phyloP scores from a whole-genome alignment of 2,113 vertebrate genomes.

The Blennius ocellaris region DNA sequence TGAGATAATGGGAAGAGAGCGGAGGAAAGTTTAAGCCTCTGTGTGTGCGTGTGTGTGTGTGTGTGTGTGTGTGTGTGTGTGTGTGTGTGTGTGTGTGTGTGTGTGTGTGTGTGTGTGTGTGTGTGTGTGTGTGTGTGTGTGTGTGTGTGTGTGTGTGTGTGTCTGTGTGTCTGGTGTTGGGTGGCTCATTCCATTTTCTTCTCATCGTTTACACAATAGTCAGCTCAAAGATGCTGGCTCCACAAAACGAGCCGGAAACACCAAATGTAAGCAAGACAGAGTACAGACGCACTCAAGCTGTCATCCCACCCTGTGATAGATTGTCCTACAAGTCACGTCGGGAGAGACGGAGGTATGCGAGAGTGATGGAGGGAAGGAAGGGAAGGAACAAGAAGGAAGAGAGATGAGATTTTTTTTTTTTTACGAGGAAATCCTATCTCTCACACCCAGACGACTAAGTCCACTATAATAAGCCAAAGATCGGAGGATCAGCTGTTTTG shows the following conservation, averaged over 20 bases:
- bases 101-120: neutral
- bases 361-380: constrained; percentile 5
- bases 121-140: neutral
- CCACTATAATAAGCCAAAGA: constrained; percentile 43
- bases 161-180: constrained; percentile 5
- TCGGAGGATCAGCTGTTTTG: constrained; percentile 50
- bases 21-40: constrained; percentile 13
- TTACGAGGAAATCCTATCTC: constrained; percentile 62
- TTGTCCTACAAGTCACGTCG: constrained; percentile 41
- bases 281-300: constrained; percentile 57
- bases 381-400: constrained; percentile 1
- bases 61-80: neutral
- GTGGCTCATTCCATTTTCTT: constrained; percentile 24
- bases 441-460: constrained; percentile 47
- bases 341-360: constrained; percentile 9
- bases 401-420: neutral
- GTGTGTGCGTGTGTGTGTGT: constrained; percentile 1
- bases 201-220: constrained; percentile 31
- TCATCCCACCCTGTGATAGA: constrained; percentile 66
- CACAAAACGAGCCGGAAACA: constrained; percentile 55
- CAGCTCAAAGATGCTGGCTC: constrained; percentile 55
- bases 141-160: neutral
- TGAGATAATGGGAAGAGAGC: constrained; percentile 22
- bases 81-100: neutral
- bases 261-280: constrained; percentile 53